phyloP scores from a whole-genome alignment of 2,113 vertebrate genomes.

The Lophochroa leadbeateri region DNA sequence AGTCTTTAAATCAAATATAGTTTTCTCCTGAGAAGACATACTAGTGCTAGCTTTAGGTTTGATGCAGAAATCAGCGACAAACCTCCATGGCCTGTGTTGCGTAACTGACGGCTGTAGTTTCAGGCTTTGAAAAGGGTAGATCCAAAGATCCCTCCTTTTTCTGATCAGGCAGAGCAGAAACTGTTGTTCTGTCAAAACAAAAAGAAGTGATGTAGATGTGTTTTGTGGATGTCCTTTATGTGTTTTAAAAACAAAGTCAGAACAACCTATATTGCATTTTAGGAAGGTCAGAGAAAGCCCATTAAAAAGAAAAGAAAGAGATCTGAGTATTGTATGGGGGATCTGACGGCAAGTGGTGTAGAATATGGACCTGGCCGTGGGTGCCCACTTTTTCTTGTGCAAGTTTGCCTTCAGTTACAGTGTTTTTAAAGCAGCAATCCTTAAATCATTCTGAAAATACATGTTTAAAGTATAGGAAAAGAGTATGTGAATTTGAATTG shows the following conservation, averaged over 20 bases:
- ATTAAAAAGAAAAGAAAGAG: neutral
- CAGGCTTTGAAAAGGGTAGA: neutral
- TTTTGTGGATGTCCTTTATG: neutral
- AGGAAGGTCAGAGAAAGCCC: neutral
- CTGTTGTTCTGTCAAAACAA: neutral
- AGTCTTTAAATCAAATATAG: neutral
- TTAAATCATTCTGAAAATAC: neutral
- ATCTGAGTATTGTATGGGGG: neutral
- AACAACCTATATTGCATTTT: neutral
- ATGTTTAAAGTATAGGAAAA: neutral
- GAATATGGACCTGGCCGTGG: neutral
- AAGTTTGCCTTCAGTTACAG: neutral
- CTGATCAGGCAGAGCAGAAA: neutral
- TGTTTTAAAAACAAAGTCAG: neutral
- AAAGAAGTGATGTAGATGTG: neutral
- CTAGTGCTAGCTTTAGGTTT: neutral
- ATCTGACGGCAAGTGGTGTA: no score
- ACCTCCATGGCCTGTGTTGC: neutral
- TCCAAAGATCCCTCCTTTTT: neutral
- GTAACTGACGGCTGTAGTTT: neutral
- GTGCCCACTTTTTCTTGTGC: neutral
- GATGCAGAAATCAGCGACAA: neutral
- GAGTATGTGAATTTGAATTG: neutral
- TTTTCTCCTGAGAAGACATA: neutral
- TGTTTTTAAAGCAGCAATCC: neutral